Evolutionary conservation across 2,113 vertebrate species (phyloP), one percentile per base, ranked within the genome.

Genomic region (Cyanoramphus novaezelandiae): DNA sequence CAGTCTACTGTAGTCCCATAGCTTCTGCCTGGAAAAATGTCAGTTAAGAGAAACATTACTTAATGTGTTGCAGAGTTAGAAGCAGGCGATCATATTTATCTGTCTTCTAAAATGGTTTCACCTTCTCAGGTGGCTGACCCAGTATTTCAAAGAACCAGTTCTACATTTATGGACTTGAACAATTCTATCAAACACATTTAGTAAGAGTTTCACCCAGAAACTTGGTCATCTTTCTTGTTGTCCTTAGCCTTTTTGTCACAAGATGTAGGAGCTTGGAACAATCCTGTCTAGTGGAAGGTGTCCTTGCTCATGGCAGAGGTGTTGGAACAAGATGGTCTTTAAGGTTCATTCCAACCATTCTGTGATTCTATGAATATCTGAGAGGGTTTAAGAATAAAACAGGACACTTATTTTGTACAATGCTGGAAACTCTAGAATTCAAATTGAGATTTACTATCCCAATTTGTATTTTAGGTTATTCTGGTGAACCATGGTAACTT

Each of bases 1-100:
- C 99, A 99, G 35, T 97, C 97, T 62, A 99, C 99, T 8, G 96
- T 94, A 55, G 97, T 97, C 28, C 99, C 99, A 21, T 99, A 99
- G 96, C 99, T 99, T 98, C 98, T 98, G 46, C 99, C 99, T 99
- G 68, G 95, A 53, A 83, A 91, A 95, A 60, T 0, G 6, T 20
- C 52, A 60, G 5, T 31, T 57, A 70, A 81, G 29, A 50, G 53
- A 70, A 88, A 67, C 8, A 6, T 35, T 25, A 31, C 13, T 82
- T 44, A 17, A 44, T 21, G 11, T 4, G 15, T 47, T 57, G 11
- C 24, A 52, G 39, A 69, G 15, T 5, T 64, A 47, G 77, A 71
- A 13, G 7, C 35, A 82, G 74, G 57, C 31, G 57, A 62, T 41
- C 27, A 71, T 10, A 82, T 86, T 6, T 78, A 13, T 33, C 50